Percentiles rank a stretch among this genome's conserved stretches.
phyloP scores from a whole-genome alignment of 1,140 invertebrate genomes.

The Callitettix versicolor region DNA sequence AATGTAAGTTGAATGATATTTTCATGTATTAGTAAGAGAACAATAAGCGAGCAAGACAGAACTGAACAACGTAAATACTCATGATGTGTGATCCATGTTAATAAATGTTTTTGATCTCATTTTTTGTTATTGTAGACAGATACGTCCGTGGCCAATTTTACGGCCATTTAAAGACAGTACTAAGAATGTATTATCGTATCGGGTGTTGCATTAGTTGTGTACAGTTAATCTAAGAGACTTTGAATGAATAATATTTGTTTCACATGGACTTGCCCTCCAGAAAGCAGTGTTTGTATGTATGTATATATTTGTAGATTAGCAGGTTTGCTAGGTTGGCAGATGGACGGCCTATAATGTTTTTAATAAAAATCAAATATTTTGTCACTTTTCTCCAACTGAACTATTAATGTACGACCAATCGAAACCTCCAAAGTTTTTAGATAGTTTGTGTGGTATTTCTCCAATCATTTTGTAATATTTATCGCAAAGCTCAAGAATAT shows the following conservation, averaged over 20 bases:
- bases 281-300: constrained; percentile 16
- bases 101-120: constrained; percentile 22
- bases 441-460: too few species aligned
- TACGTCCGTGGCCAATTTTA: constrained; percentile 13
- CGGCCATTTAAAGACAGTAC: too few species aligned
- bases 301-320: constrained; percentile 15
- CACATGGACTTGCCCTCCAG: not conserved
- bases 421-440: too few species aligned
- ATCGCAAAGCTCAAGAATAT: too few species aligned
- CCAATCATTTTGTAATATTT: too few species aligned
- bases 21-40: constrained; percentile 12
- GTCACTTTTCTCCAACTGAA: constrained; percentile 2
- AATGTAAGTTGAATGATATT: constrained; percentile 5
- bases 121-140: constrained; percentile 18
- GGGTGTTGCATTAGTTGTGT: not conserved
- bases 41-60: constrained; percentile 7
- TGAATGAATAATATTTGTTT: constrained; percentile 1
- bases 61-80: constrained; percentile 10
- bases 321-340: constrained; percentile 3
- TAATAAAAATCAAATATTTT: constrained; percentile 5
- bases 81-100: constrained; percentile 19
- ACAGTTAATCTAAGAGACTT: not conserved
- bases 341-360: constrained; percentile 16
- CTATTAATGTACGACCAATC: too few species aligned
- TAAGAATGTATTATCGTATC: not conserved